phyloP scores from a whole-genome alignment of 2,888 invertebrate species.

The Branchinecta sandiegonensis region DNA sequence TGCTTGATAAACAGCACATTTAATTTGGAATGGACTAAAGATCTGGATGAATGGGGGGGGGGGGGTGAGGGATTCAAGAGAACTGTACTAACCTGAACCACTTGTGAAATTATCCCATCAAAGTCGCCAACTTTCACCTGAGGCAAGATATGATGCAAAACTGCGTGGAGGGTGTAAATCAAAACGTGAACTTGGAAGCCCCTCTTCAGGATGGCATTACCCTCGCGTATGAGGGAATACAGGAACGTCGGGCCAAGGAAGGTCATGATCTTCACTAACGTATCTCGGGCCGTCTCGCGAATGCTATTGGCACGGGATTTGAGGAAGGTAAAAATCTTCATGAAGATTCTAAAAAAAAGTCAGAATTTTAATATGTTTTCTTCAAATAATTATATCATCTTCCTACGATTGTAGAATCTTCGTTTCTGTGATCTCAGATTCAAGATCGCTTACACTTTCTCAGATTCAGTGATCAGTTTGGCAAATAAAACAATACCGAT shows the following conservation, averaged over 20 bases:
- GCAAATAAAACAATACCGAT: too few species aligned
- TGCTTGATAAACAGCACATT: too few species aligned
- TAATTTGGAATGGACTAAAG: too few species aligned
- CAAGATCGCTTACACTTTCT: too few species aligned
- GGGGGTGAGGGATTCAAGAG: neutral
- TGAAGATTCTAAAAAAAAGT: constrained; percentile 49
- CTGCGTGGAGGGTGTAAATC: constrained; percentile 68
- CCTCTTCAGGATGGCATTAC: constrained; percentile 59
- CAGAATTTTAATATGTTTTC: too few species aligned
- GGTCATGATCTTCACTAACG: constrained; percentile 77
- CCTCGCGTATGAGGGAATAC: constrained; percentile 57
- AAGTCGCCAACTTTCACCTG: constrained; percentile 59
- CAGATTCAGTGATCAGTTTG: too few species aligned
- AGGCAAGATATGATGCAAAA: constrained; percentile 55
- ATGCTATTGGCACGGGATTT: constrained; percentile 78
- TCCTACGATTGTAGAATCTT: too few species aligned
- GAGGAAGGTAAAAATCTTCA: constrained; percentile 77
- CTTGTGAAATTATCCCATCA: constrained; percentile 57
- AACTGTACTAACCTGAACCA: constrained; percentile 48
- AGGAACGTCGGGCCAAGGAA: constrained; percentile 70
- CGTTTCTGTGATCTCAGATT: too few species aligned
- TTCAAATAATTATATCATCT: too few species aligned
- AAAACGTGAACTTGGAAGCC: constrained; percentile 92
- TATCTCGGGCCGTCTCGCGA: constrained; percentile 66
- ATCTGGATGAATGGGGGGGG: too few species aligned